Evolutionary conservation across 2,113 vertebrate genomes (phyloP).

Genomic region (Collichthys lucidus): DNA sequence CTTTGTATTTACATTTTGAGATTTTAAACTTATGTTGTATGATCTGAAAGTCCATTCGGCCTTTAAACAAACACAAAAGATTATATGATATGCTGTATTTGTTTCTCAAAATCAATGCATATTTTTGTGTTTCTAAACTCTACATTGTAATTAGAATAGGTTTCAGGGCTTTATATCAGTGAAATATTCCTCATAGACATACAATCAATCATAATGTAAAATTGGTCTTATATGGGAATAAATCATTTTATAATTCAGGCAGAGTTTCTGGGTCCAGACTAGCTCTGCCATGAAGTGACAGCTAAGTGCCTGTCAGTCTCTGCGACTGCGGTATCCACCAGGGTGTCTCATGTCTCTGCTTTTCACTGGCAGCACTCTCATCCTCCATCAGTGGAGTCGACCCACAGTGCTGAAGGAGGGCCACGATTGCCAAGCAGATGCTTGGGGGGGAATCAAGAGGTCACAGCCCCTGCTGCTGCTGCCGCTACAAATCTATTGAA

Average conservation of each 20-base stretch:
- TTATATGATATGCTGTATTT: no score
- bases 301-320: slow-evolving; percentile 8
- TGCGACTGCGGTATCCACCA: slow-evolving; percentile 3
- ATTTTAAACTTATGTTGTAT: no score
- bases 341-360: slow-evolving; percentile 23
- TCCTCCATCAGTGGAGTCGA: slow-evolving; percentile 34
- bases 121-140: no score
- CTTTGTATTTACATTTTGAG: no score
- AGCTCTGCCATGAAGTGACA: neutral
- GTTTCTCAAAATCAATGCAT: no score
- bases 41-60: no score
- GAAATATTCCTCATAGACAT: neutral
- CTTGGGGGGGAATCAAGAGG: slow-evolving; percentile 34
- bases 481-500: slow-evolving; percentile 6
- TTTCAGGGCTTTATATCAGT: no score
- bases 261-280: neutral
- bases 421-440: slow-evolving; percentile 18
- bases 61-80: no score
- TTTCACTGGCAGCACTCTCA: slow-evolving; percentile 21
- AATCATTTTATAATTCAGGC: neutral
- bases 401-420: slow-evolving; percentile 25
- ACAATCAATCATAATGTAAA: neutral
- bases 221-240: neutral
- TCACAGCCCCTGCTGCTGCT: slow-evolving; percentile 20
- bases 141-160: no score